These are phyloP conservation scores for Drosophila elegans DNA, from an alignment of 1,140 invertebrate species.

Conservation along the genomic window DNA sequence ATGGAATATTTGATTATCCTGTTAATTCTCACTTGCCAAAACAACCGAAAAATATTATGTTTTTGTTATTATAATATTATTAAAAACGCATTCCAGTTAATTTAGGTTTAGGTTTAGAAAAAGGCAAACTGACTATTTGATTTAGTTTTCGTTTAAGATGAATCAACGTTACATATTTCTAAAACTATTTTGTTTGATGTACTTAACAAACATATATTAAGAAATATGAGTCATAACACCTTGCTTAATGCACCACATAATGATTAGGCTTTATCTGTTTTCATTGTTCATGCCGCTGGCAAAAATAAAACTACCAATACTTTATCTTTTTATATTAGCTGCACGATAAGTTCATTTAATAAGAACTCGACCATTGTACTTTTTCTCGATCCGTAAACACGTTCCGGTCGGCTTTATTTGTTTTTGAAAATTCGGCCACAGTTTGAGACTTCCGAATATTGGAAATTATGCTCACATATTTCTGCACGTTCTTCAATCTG, in stretches of 20 bases:
- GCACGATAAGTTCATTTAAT: slow-evolving; percentile 10
- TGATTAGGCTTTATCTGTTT: background rate
- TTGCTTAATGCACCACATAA: background rate
- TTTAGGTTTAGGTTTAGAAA: background rate
- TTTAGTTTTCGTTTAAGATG: slow-evolving; percentile 1
- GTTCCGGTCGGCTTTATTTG: slow-evolving; percentile 27
- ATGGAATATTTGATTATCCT: background rate
- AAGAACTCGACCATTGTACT: slow-evolving; percentile 12
- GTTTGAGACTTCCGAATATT: slow-evolving; percentile 16
- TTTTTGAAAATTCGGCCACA: slow-evolving; percentile 6
- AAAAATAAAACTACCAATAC: background rate
- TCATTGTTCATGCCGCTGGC: slow-evolving; percentile 2
- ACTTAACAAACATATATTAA: background rate
- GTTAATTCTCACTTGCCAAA: background rate
- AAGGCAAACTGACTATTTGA: background rate
- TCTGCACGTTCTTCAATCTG: slow-evolving; percentile 53
- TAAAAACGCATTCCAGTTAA: slow-evolving; percentile 13
- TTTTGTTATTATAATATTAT: slow-evolving; percentile 2
- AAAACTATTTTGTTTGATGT: background rate
- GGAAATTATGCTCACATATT: slow-evolving; percentile 48
- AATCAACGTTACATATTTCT: slow-evolving; percentile 17
- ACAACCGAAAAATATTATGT: background rate
- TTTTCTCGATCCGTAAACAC: slow-evolving; percentile 23
- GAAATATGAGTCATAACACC: background rate
- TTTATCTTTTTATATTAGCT: slow-evolving; percentile 3